Evolutionary conservation across 2,113 vertebrate species (phyloP), one percentile per base, ranked within the genome.

Genomic region (Hippocampus zosterae): DNA sequence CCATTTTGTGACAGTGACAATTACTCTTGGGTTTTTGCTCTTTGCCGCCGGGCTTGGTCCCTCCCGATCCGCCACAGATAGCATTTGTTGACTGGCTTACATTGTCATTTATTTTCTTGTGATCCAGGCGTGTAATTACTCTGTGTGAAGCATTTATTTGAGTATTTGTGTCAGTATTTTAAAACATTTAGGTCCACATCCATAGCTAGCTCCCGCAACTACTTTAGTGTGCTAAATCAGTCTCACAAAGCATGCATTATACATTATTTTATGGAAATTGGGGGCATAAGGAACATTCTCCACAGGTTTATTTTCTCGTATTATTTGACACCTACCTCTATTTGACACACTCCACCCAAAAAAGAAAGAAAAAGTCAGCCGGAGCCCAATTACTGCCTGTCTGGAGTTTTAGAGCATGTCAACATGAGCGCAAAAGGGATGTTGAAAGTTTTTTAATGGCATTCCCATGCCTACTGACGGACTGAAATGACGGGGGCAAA

Each of bases 371-470:
- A 8, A 56, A 56, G 12, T 12, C 37, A 63, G 19, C 60, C 59
- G 9, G 9, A 63, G 61, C 40, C 37, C 37, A n/a, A 13, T 42
- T 63, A 63, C 33, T 23, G 61, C 5, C 25, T 60, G 13, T 60
- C 15, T 25, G 12, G n/a, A 65, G n/a, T 65, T 65, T 25, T 60
- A 46, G 41, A 2, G 62, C n/a, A 42, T 4, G 40, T 27, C n/a
- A 44, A 65, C 41, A 46, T 65, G 27, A 25, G n/a, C 5, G 13
- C 41, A 44, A 15, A 23, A 44, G 16, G 41, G 41, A 65, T 46
- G 41, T 65, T 15, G 21, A 64, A 65, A 46, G 41, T 65, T 65
- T 25, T 46, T 65, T 65, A 41, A 42, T 42, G 61, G 61, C 6
- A 42, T 64, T 13, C 16, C 61, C 40, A 19, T 12, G 19, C 63